Base-by-base conservation (phyloP, 1,140 invertebrate species). In the Hesperophylax magnus region DNA sequence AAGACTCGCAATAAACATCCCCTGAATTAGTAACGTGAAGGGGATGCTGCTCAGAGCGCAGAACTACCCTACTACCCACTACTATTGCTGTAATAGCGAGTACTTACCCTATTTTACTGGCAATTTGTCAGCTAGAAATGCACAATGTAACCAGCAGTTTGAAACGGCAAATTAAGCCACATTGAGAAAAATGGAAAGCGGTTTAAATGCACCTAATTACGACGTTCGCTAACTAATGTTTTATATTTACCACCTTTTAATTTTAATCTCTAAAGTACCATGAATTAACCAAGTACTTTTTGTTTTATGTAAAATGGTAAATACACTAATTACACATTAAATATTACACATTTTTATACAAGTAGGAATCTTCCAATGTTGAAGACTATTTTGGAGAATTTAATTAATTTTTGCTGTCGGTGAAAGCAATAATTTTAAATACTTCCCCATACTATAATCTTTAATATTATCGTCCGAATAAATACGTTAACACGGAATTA, bases 51-150 rank as follows among this genome's bases (percentile, higher is more conserved):
- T 72, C 18, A 24, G 39, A 9, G 65, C 27, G 27, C 17, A 47
- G 31, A 52, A 9, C 24, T 18, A 34, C 65, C 69, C 69, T 2
- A 72, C 69, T 54, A 67, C 61, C 15, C 17, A 67, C 18, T 22
- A 24, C 14, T n/a, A n/a, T n/a, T 22, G 60, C 20, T 4, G 65
- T 52, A 72, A 72, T 20, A 9, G 39, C 20, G 17, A 47, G 39
- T 31, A 53, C 69, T 72, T 71, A 71, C 67, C 67, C 67, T 24
- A 53, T 27, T 78, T 69, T 56, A 69, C 63, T 27, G 39, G 74
- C 77, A 82, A 82, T 82, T 82, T 82, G 77, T 82, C 71, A 78
- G 54, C n/a, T 27, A 65, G 69, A 77, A 80, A 82, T 82, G 80
- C 79, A 82, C 80, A 82, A 72, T 72, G 81, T 77, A 47, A 27